phyloP scores from a whole-genome alignment of 1,140 invertebrate species.

The Lethrus apterus region DNA sequence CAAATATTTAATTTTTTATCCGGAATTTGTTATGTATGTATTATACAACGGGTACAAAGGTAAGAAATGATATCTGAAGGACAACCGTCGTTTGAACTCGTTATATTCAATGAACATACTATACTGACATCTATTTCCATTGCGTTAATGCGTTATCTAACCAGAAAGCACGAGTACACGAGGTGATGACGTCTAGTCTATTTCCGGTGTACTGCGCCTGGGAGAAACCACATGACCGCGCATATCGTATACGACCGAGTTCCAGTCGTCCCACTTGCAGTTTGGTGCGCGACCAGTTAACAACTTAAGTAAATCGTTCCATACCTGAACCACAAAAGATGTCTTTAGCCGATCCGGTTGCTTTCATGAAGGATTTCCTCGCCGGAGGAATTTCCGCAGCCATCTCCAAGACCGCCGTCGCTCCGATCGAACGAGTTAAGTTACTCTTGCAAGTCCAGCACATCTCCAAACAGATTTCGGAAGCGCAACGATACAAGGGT shows the following conservation, averaged over 20 bases:
- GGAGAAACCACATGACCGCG: constrained; percentile 20
- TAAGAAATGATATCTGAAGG: too few species aligned
- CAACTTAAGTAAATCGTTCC: constrained; percentile 19
- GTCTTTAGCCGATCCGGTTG: constrained; percentile 52
- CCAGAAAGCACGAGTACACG: too few species aligned
- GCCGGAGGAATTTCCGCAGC: constrained; percentile 83
- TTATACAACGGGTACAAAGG: too few species aligned
- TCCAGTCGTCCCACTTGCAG: constrained; percentile 36
- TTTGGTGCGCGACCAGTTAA: constrained; percentile 35
- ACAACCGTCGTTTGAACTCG: too few species aligned
- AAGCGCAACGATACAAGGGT: constrained; percentile 78
- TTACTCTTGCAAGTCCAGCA: constrained; percentile 83
- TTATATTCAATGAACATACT: too few species aligned
- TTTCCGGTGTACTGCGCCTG: constrained; percentile 9
- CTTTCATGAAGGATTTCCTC: constrained; percentile 75
- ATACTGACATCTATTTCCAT: too few species aligned
- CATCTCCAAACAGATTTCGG: constrained; percentile 75
- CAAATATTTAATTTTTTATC: too few species aligned
- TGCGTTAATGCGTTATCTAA: too few species aligned
- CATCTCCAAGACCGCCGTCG: constrained; percentile 78
- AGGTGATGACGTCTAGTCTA: constrained; percentile 12
- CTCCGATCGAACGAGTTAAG: constrained; percentile 88
- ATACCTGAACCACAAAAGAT: constrained; percentile 28
- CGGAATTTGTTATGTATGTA: too few species aligned
- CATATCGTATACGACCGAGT: constrained; percentile 16